Evolutionary conservation across 2,113 vertebrate species (phyloP).

Genomic region (Saguinus midas): DNA sequence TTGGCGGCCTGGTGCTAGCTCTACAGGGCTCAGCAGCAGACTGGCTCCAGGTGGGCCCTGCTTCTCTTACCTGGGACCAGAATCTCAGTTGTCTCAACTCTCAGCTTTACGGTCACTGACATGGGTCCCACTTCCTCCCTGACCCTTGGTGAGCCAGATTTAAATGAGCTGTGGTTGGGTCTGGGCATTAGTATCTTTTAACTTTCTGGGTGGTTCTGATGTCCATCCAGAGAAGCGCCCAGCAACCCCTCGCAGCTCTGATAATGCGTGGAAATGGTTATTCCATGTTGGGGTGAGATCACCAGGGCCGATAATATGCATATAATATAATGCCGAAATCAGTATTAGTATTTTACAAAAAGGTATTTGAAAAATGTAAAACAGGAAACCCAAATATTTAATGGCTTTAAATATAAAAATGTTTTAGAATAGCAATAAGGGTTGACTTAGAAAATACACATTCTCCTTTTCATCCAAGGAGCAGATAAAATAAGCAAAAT

Average conservation of each 20-base stretch:
- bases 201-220: background rate
- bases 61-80: background rate
- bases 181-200: background rate
- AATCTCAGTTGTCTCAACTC: background rate
- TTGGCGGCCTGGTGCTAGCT: no score
- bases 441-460: background rate
- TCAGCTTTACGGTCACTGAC: background rate
- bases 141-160: background rate
- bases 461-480: background rate
- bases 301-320: background rate
- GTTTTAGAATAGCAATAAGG: background rate
- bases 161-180: background rate
- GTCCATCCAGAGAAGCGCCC: background rate
- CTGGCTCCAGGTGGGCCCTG: background rate
- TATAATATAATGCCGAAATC: background rate
- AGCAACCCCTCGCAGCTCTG: no score
- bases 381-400: background rate
- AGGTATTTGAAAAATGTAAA: background rate
- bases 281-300: no score
- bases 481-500: background rate
- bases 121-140: background rate
- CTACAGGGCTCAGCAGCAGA: background rate
- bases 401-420: background rate
- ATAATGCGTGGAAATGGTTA: rapidly evolving
- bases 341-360: background rate